phyloP scores from a whole-genome alignment of 1,140 invertebrate species.

The Zaprionus davidi region DNA sequence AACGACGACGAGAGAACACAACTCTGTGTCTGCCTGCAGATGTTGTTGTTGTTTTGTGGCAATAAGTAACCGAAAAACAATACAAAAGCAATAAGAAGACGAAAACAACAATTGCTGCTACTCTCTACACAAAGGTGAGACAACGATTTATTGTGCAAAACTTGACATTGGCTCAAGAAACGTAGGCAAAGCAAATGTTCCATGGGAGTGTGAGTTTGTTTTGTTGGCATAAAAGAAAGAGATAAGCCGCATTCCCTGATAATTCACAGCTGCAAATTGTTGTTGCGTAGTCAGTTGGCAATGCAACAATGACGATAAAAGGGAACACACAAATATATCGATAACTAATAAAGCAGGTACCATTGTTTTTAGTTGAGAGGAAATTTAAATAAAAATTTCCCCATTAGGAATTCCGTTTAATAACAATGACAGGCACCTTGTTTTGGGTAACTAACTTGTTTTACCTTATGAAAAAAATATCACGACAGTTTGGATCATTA shows the following conservation, averaged over 20 bases:
- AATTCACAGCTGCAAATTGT: slow-evolving; percentile 30
- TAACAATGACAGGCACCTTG: slow-evolving; percentile 7
- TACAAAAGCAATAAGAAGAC: slow-evolving; percentile 40
- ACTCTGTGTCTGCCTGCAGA: slow-evolving; percentile 49
- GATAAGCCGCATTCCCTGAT: slow-evolving; percentile 49
- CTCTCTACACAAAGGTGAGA: slow-evolving; percentile 45
- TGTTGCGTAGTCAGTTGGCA: slow-evolving; percentile 29
- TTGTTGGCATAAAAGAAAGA: slow-evolving; percentile 6
- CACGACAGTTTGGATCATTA: slow-evolving; percentile 16
- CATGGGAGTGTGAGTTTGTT: neutral
- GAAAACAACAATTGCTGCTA: slow-evolving; percentile 12
- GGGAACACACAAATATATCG: slow-evolving; percentile 7
- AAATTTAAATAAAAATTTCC: neutral
- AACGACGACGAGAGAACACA: slow-evolving; percentile 41
- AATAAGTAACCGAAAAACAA: slow-evolving; percentile 43
- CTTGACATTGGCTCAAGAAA: slow-evolving; percentile 46
- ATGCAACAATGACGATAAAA: slow-evolving; percentile 2
- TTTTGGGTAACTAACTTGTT: slow-evolving; percentile 44
- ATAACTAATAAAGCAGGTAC: neutral
- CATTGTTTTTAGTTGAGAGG: neutral
- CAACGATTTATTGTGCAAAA: slow-evolving; percentile 30
- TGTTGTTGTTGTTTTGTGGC: slow-evolving; percentile 13
- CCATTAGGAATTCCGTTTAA: slow-evolving; percentile 15
- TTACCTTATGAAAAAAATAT: slow-evolving; percentile 24
- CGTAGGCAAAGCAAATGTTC: slow-evolving; percentile 17